Percentiles rank a stretch among this genome's conserved stretches.
Conservation (phyloP, 2,797 vertebrate genomes). For the Alauda arvensis region DNA sequence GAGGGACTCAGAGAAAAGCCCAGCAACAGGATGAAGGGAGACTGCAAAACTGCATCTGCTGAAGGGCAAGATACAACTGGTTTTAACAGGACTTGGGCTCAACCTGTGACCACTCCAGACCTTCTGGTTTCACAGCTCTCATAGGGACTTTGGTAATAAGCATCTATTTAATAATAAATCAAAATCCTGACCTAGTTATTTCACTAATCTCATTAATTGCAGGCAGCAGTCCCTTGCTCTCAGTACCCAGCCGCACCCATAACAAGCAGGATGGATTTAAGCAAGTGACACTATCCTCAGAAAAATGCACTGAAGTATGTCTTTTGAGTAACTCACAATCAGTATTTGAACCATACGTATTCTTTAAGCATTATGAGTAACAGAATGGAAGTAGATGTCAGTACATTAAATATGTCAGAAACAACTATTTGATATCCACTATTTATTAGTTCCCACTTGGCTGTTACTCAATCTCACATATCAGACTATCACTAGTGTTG, state of each 20-base stretch:
- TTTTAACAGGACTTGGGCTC: not conserved
- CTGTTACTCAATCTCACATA: not conserved
- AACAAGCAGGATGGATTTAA: not conserved
- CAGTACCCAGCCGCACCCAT: not conserved
- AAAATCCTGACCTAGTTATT: slow-evolving; percentile 21
- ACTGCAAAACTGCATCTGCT: not conserved
- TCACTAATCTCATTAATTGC: not conserved
- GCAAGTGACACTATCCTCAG: not conserved
- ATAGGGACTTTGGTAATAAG: not conserved
- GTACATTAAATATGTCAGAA: not conserved
- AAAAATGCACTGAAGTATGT: not conserved
- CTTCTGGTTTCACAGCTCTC: not conserved
- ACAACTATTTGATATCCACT: not conserved
- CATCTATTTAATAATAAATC: slow-evolving; percentile 1
- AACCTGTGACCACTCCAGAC: not conserved
- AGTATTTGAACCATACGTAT: not conserved
- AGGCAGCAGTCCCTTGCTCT: not conserved
- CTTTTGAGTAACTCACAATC: not conserved
- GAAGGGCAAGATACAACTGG: not conserved
- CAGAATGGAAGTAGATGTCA: not conserved
- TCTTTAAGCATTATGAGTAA: not conserved
- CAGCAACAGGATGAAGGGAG: not conserved
- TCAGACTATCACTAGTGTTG: not conserved
- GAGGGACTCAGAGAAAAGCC: not conserved
- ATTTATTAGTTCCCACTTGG: not conserved